Base-by-base conservation (phyloP, 2,113 vertebrate species). In the Elephantulus edwardii region DNA sequence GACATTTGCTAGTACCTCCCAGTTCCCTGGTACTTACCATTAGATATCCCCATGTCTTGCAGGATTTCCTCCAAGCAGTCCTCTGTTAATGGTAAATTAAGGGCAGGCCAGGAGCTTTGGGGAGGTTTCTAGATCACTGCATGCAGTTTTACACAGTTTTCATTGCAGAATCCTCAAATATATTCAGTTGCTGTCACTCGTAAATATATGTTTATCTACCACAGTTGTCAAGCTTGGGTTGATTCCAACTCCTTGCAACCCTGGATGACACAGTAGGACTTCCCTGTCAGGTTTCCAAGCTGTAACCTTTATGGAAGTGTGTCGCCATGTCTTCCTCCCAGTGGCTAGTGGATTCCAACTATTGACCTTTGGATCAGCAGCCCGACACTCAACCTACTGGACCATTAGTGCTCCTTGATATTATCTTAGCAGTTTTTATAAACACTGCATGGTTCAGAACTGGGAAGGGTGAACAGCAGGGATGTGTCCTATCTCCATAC, bases 11-110 rank as follows among this genome's bases (percentile, higher is more conserved):
- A 78, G 84, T 97, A 85, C 83, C 79, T 72, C 10, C 24, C 92
- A 96, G 96, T 96, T 81, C 38, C 79, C 12, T 88, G 79, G 84
- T 97, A 85, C 83, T 81, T 72, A 10, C 24, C 92, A 30, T 96
- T 87, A 93, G 84, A 93, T 96, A 96, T 97, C 93, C 88, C 86
- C 91, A 28, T 91, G 77, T 94, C 88, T 94, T 79, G 70, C 81
- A 92, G 82, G 93, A 91, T 95, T 97, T 96, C 97, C 93, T 97
- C 92, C 96, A 95, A 95, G 50, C 71, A n/a, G 3, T 95, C 94
- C 30, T 93, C 30, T 89, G 62, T 94, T 95, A 91, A 97, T n/a
- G 88, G 93, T 96, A 94, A 96, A 97, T 96, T 96, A 96, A 97
- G 97, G 88, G 91, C 44, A 16, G 46, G 90, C 54, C 85, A 38